Base-by-base conservation (phyloP, 2,888 invertebrate species). In the Tetropium fuscum region DNA sequence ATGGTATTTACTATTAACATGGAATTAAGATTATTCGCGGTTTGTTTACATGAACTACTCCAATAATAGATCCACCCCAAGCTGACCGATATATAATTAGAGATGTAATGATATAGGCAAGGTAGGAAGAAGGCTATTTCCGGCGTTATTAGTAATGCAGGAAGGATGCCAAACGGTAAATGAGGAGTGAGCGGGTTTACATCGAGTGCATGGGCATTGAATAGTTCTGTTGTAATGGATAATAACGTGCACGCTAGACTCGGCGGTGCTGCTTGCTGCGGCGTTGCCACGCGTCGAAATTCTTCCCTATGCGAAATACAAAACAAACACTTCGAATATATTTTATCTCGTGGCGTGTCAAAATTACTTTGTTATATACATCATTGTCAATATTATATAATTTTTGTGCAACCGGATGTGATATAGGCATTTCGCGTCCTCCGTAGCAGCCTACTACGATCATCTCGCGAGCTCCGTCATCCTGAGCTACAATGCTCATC, bases 71-170 rank as follows among this genome's bases (percentile, higher is more conserved):
- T 43, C 38, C 51, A 30, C 51, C 44, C 40, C 27, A 51, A 11
- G 16, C 40, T 40, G 25, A 27, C 36, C 27, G 6, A 32, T 60
- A 47, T 63, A 60, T 51, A 63, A 60, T 63, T 61, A 60, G 57
- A 57, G 22, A 22, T 40, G 44, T 56, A 59, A 58, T 62, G 57
- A 56, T 62, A 57, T 40, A 54, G 51, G 47, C 54, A 54, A 62
- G 61, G 61, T 58, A 60, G 61, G 56, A 69, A 63, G 51, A 48
- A 40, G 63, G 69, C 70, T 74, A 75, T 75, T 75, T 74, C 58
- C 58, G 73, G 65, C 58, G 58, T 66, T 69, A 73, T 75, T 74
- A 74, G 71, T 75, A 75, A 75, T 70, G 71, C 67, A 69, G 66
- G 63, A 69, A 71, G 64, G 68, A 72, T 72, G 74, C 73, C 73